Percentiles rank a stretch among this genome's conserved stretches.
These are phyloP conservation scores for Cyclopterus lumpus DNA, from an alignment of 2,797 vertebrate genomes.

Conservation along the genomic window DNA sequence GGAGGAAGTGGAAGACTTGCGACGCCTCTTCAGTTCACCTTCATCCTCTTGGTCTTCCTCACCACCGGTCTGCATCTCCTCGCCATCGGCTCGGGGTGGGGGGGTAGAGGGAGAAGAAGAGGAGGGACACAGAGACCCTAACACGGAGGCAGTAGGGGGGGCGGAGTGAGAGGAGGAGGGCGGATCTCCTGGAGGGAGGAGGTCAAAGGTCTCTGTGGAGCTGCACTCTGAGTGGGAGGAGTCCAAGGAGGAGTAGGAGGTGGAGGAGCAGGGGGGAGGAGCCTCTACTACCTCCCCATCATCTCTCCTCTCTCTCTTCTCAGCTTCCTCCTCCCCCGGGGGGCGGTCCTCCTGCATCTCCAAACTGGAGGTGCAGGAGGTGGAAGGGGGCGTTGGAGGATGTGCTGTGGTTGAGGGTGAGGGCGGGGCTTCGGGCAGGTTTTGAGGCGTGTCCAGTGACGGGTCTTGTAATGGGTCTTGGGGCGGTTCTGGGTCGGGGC, in stretches of 20 bases:
- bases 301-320: constrained; percentile 65
- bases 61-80: constrained; percentile 37
- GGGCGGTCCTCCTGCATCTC: constrained; percentile 68
- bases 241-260: constrained; percentile 84
- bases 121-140: constrained; percentile 61
- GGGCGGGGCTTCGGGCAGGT: constrained; percentile 25
- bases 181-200: constrained; percentile 88
- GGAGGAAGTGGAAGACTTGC: constrained; percentile 83
- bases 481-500: constrained; percentile 77
- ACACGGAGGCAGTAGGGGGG: constrained; percentile 56
- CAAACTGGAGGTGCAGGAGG: constrained; percentile 74
- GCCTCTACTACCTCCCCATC: constrained; percentile 30
- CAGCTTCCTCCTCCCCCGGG: constrained; percentile 79
- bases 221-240: constrained; percentile 94
- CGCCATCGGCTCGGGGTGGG: constrained; percentile 54
- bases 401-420: constrained; percentile 80
- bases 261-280: constrained; percentile 6
- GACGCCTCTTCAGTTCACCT: constrained; percentile 90
- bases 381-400: constrained; percentile 83
- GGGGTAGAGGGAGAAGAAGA: constrained; percentile 52
- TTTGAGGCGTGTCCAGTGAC: too few relatives aligned
- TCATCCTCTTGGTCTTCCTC: constrained; percentile 56
- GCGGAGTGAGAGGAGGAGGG: constrained; percentile 66
- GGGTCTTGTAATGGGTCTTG: background rate
- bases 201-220: constrained; percentile 92